phyloP scores from a whole-genome alignment of 2,113 vertebrate genomes.

The Enhydra lutris region DNA sequence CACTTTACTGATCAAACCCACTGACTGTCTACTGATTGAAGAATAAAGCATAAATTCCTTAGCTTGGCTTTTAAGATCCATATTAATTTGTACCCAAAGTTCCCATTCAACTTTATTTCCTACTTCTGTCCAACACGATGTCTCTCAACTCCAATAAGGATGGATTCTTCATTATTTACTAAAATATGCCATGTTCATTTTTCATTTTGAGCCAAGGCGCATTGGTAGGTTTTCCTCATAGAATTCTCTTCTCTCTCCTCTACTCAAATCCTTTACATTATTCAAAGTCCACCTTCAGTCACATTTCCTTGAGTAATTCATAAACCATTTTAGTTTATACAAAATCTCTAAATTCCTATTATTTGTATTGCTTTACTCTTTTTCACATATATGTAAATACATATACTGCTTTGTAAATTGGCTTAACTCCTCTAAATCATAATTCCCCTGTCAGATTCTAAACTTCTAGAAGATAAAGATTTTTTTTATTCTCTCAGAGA shows the following conservation, averaged over 20 bases:
- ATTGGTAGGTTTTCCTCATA: not conserved
- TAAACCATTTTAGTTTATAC: not conserved
- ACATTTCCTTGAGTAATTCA: constrained; percentile 3
- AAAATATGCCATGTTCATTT: not conserved
- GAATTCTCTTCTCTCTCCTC: constrained; percentile 20
- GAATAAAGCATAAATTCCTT: constrained; percentile 33
- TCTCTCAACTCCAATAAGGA: not conserved
- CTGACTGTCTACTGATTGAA: not conserved
- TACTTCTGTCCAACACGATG: not conserved
- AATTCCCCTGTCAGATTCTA: constrained; percentile 23
- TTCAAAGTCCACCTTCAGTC: not conserved
- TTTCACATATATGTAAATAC: constrained; percentile 31
- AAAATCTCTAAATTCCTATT: constrained; percentile 5
- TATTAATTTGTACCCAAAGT: constrained; percentile 2
- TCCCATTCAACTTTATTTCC: not conserved
- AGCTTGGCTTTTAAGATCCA: not conserved
- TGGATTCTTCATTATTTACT: not conserved
- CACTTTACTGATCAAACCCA: not conserved
- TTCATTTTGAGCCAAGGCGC: not conserved
- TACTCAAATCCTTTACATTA: not conserved
- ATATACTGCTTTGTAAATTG: not conserved
- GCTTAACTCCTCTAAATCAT: constrained; percentile 8
- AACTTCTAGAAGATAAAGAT: constrained; percentile 5
- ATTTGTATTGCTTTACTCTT: not conserved
- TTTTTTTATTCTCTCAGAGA: constrained; percentile 24